Conservation (phyloP, 2,888 invertebrate genomes). For the Erannis defoliaria region DNA sequence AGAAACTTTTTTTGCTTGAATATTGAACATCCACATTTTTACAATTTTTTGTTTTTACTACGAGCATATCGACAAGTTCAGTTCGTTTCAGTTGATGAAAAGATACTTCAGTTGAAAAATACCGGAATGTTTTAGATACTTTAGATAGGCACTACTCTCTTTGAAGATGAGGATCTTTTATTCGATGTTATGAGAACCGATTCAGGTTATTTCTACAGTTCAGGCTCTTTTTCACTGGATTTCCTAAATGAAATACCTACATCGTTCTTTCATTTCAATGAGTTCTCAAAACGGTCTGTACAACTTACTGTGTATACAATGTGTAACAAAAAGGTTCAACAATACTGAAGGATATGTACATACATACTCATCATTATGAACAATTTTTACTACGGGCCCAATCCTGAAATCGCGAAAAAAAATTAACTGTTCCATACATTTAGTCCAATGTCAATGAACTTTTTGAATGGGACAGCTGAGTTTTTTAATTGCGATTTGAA, state of each 20-base stretch:
- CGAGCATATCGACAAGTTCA: slow-evolving; percentile 8
- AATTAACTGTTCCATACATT: too few species aligned
- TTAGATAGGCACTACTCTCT: slow-evolving; percentile 1
- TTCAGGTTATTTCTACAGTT: slow-evolving; percentile 8
- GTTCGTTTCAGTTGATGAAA: slow-evolving; percentile 26
- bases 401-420: too few species aligned
- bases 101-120: slow-evolving; percentile 6
- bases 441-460: too few species aligned
- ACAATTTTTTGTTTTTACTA: slow-evolving; percentile 7
- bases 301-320: neutral
- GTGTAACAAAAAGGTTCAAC: too few species aligned
- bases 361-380: too few species aligned
- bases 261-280: slow-evolving; percentile 7
- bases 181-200: slow-evolving; percentile 11
- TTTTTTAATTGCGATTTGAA: too few species aligned
- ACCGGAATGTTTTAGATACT: slow-evolving; percentile 16
- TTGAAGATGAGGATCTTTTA: slow-evolving; percentile 13
- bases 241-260: slow-evolving; percentile 5
- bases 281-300: neutral
- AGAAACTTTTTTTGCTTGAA: neutral
- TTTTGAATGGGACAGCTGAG: too few species aligned
- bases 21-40: too few species aligned
- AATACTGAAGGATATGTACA: too few species aligned
- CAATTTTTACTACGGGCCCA: too few species aligned
- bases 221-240: neutral